These are phyloP conservation scores for Anabas testudineus DNA, from an alignment of 2,797 vertebrate genomes.

Conservation along the genomic window DNA sequence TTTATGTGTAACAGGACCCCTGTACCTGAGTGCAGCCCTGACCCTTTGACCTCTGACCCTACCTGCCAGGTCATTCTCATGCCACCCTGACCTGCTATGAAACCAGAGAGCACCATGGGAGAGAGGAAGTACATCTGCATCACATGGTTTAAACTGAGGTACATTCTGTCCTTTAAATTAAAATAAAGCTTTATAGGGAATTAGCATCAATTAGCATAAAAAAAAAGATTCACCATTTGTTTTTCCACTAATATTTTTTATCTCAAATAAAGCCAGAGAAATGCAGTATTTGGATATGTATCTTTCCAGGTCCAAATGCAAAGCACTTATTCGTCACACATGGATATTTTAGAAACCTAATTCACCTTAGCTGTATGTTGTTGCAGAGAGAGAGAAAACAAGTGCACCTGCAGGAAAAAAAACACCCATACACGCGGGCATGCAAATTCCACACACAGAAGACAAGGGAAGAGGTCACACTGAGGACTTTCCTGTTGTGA, in stretches of 20 bases:
- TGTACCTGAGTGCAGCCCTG: conserved; percentile 64
- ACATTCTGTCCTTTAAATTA: too few relatives aligned
- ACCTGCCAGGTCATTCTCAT: conserved; percentile 82
- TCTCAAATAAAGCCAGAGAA: neutral
- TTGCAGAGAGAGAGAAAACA: neutral
- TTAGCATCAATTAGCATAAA: too few relatives aligned
- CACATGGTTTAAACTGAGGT: conserved; percentile 46
- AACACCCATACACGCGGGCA: too few relatives aligned
- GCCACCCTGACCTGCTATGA: conserved; percentile 85
- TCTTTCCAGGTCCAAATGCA: neutral
- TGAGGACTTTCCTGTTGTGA: neutral
- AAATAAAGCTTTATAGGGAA: too few relatives aligned
- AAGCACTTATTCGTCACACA: neutral
- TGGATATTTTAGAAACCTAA: neutral
- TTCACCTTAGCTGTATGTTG: conserved; percentile 4
- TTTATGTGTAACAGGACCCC: conserved; percentile 71
- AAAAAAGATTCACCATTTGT: neutral
- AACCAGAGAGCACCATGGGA: conserved; percentile 77
- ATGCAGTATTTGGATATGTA: neutral
- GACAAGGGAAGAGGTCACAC: neutral
- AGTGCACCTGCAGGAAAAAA: neutral
- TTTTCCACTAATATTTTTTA: neutral
- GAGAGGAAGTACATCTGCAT: conserved; percentile 59
- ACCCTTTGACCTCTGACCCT: conserved; percentile 73
- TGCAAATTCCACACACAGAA: neutral